phyloP scores from a whole-genome alignment of 2,888 invertebrate species.

The Callyntrura sp. region DNA sequence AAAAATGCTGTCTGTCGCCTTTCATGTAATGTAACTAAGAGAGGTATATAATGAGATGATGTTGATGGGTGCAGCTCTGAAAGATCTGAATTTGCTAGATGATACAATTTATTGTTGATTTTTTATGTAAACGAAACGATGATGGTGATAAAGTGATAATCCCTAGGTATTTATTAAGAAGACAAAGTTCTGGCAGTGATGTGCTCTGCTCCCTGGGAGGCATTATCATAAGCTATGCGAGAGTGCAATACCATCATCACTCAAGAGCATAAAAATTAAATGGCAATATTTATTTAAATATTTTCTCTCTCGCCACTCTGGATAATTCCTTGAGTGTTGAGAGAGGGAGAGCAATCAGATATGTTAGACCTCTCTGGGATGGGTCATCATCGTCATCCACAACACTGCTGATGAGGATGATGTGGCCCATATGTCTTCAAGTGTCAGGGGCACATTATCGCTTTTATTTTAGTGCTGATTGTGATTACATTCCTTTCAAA shows the following conservation, averaged over 20 bases:
- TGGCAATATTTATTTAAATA: conserved; percentile 12
- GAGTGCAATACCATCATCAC: background rate
- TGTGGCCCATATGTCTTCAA: conserved; percentile 68
- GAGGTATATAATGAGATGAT: background rate
- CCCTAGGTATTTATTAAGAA: background rate
- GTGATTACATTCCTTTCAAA: background rate
- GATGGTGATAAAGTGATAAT: background rate
- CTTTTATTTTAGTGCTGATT: conserved; percentile 21
- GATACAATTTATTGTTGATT: conserved; percentile 1
- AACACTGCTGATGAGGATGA: conserved; percentile 34
- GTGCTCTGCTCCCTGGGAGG: conserved; percentile 29
- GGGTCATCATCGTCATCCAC: conserved; percentile 38
- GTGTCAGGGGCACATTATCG: conserved; percentile 72
- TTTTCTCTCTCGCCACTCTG: conserved; percentile 7
- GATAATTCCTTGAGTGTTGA: background rate
- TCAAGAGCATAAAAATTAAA: conserved; percentile 34
- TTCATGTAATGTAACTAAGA: background rate
- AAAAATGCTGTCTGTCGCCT: background rate
- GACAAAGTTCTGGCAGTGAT: background rate
- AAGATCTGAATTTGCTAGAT: background rate
- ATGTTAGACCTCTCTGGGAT: conserved; percentile 33
- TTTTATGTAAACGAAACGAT: background rate
- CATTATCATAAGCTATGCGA: background rate
- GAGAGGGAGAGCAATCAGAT: background rate
- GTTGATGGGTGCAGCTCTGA: conserved; percentile 37